Conservation (phyloP, 2,888 invertebrate genomes). For the Sylvicola cinctus region DNA sequence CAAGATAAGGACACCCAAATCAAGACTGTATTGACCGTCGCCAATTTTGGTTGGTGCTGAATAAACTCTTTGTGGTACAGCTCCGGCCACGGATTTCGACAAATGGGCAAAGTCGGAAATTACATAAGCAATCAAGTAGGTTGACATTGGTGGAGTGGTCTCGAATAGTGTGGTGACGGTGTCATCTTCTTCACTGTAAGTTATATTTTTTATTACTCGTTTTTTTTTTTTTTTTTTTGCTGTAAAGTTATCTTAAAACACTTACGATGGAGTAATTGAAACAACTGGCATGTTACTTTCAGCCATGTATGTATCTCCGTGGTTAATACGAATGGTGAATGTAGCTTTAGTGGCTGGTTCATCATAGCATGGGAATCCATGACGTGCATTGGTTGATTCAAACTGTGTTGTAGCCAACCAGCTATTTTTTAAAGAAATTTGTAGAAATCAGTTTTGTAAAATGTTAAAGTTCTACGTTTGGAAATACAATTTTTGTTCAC, state of each 20-base stretch:
- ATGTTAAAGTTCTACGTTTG: background rate
- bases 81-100: slow-evolving; percentile 7
- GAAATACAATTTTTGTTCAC: too few relatives aligned
- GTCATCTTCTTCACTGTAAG: slow-evolving; percentile 1
- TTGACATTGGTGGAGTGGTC: slow-evolving; percentile 42
- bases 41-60: slow-evolving; percentile 16
- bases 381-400: slow-evolving; percentile 40
- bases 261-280: slow-evolving; percentile 7
- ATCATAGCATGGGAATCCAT: slow-evolving; percentile 58
- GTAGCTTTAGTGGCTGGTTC: slow-evolving; percentile 47
- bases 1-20: slow-evolving; percentile 49
- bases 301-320: slow-evolving; percentile 15
- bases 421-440: slow-evolving; percentile 6
- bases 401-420: slow-evolving; percentile 44
- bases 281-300: slow-evolving; percentile 28
- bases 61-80: slow-evolving; percentile 16
- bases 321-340: slow-evolving; percentile 16
- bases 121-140: slow-evolving; percentile 62
- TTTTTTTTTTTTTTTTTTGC: background rate
- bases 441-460: background rate
- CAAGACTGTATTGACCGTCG: slow-evolving; percentile 43
- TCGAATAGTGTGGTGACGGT: slow-evolving; percentile 16
- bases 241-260: slow-evolving; percentile 2
- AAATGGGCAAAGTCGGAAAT: slow-evolving; percentile 33
- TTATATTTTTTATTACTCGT: background rate